Evolutionary conservation across 2,113 vertebrate species (phyloP).

Genomic region (Melanerpes formicivorus): DNA sequence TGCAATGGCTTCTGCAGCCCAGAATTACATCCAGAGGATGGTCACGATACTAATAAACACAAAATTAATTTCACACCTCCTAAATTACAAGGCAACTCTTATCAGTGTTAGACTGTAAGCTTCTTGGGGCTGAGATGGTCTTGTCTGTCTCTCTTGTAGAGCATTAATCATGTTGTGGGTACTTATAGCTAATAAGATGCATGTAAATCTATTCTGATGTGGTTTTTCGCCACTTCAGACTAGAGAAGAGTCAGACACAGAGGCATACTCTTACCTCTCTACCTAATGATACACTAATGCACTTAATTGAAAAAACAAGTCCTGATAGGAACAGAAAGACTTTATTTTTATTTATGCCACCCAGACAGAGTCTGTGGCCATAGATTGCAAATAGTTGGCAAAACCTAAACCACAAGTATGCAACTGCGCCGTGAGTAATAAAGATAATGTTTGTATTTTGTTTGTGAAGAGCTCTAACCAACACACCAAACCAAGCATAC

Average conservation of each 20-base stretch:
- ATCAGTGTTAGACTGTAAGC: not conserved
- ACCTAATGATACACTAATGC: conserved; percentile 30
- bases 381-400: conserved; percentile 68
- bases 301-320: conserved; percentile 48
- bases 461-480: conserved; percentile 67
- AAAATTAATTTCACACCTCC: conserved; percentile 47
- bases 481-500: conserved; percentile 41
- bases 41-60: not conserved
- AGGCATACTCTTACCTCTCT: not conserved
- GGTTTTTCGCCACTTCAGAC: conserved; percentile 36
- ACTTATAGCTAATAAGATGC: not conserved
- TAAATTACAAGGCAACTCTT: conserved; percentile 12
- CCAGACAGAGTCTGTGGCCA: conserved; percentile 67
- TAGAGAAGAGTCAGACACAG: not conserved
- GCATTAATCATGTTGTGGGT: conserved; percentile 55
- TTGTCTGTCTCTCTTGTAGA: conserved; percentile 3
- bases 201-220: conserved; percentile 37
- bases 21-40: not conserved
- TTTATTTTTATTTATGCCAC: conserved; percentile 68
- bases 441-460: conserved; percentile 67
- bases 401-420: conserved; percentile 69
- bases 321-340: conserved; percentile 61
- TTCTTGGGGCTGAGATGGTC: conserved; percentile 2
- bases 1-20: not conserved
- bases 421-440: conserved; percentile 62